phyloP scores from a whole-genome alignment of 2,888 invertebrate species.

The Coelopa pilipes region DNA sequence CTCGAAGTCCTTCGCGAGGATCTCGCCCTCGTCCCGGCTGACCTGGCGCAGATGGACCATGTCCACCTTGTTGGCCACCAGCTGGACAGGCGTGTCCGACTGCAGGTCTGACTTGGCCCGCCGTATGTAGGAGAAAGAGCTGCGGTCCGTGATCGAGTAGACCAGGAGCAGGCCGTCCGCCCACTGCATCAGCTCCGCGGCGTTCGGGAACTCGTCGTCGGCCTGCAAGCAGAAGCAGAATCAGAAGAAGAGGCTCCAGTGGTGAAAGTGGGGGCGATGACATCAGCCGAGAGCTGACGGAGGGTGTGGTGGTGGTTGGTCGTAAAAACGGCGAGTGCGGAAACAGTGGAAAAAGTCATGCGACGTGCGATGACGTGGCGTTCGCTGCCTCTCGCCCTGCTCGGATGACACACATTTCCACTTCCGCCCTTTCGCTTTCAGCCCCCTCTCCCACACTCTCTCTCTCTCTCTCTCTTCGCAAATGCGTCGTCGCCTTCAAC shows the following conservation, averaged over 20 bases:
- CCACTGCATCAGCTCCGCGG: slow-evolving; percentile 82
- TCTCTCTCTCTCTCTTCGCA: not conserved
- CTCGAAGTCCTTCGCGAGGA: slow-evolving; percentile 87
- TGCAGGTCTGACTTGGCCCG: slow-evolving; percentile 77
- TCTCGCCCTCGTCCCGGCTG: slow-evolving; percentile 87
- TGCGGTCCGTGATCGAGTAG: slow-evolving; percentile 89
- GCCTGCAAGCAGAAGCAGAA: slow-evolving; percentile 67
- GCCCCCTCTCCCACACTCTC: not conserved
- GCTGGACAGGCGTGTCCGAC: slow-evolving; percentile 80
- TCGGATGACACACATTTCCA: not conserved
- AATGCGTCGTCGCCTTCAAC: not conserved
- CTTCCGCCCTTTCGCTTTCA: not conserved
- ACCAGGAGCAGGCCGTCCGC: slow-evolving; percentile 89
- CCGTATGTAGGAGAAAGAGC: slow-evolving; percentile 85
- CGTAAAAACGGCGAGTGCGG: no score
- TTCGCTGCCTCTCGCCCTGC: not conserved
- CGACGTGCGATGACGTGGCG: slow-evolving; percentile 12
- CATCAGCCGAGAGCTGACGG: not conserved
- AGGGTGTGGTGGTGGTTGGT: no score
- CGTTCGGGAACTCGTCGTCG: slow-evolving; percentile 77
- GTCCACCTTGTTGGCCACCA: slow-evolving; percentile 91
- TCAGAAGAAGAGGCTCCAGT: slow-evolving; percentile 8
- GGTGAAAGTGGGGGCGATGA: not conserved
- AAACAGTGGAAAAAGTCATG: not conserved
- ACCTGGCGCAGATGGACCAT: slow-evolving; percentile 92